A percentile compares a stretch with the other conserved stretches of the same genome.
phyloP scores from a whole-genome alignment of 2,797 vertebrate genomes.

The Artibeus lituratus region DNA sequence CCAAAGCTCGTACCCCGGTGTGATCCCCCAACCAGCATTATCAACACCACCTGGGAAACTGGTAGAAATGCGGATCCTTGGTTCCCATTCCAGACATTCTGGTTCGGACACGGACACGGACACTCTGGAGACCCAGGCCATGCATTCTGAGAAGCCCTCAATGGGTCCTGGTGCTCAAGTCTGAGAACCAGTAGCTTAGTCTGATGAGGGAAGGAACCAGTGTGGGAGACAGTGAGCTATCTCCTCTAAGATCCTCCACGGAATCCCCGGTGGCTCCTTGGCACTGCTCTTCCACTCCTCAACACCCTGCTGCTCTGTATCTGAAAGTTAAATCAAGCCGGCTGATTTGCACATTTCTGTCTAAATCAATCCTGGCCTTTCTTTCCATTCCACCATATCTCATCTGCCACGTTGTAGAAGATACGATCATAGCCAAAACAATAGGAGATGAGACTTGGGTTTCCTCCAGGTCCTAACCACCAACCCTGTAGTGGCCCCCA shows the following conservation, averaged over 20 bases:
- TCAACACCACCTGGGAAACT: neutral
- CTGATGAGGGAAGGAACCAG: accelerated
- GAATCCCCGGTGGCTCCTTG: neutral
- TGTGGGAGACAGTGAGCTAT: neutral
- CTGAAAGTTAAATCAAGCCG: neutral
- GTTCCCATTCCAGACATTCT: too few relatives aligned
- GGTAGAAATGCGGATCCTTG: neutral
- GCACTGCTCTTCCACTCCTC: neutral
- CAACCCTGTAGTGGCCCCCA: neutral
- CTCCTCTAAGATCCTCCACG: neutral
- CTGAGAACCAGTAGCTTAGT: neutral
- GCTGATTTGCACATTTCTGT: neutral
- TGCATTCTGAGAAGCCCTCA: neutral
- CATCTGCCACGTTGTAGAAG: neutral
- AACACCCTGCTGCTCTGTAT: neutral
- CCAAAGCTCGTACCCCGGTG: neutral
- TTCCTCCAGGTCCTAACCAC: neutral
- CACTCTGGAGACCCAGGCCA: neutral
- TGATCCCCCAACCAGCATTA: neutral
- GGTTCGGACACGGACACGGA: neutral
- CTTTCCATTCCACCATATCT: neutral
- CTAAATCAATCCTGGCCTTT: neutral
- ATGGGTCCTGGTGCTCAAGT: neutral
- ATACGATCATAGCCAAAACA: neutral
- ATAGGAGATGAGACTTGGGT: neutral